A percentile compares a stretch with the other conserved stretches of the same genome.
Evolutionary conservation across 2,113 vertebrate genomes (phyloP).

Genomic region (Brachyhypopomus occidentalis): DNA sequence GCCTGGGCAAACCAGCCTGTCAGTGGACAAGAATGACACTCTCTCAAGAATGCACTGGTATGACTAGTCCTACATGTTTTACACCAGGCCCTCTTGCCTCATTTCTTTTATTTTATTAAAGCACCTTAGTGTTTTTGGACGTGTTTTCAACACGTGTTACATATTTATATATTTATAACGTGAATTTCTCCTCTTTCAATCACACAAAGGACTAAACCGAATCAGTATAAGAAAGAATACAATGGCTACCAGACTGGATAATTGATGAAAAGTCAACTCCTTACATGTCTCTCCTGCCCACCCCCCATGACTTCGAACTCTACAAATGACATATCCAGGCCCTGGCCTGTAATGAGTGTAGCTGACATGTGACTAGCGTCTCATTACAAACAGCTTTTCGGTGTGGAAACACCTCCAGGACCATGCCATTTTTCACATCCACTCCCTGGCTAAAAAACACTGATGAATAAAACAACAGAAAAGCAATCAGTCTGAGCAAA

Average conservation of each 20-base stretch:
- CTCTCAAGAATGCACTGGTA: constrained; percentile 37
- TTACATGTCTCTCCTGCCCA: constrained; percentile 18
- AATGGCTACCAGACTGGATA: constrained; percentile 37
- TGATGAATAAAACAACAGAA: constrained; percentile 72
- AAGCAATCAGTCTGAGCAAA: constrained; percentile 70
- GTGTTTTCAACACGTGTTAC: constrained; percentile 50
- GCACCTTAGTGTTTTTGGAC: constrained; percentile 40
- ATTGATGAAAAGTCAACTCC: constrained; percentile 60
- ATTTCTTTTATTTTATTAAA: constrained; percentile 35
- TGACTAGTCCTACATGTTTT: constrained; percentile 41
- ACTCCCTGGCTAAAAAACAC: constrained; percentile 60
- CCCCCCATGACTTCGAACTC: constrained; percentile 30
- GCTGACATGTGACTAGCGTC: constrained; percentile 52
- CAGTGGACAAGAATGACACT: constrained; percentile 38
- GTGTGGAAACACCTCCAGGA: constrained; percentile 49
- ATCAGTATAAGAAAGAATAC: constrained; percentile 36
- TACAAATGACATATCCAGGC: constrained; percentile 39
- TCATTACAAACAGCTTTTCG: constrained; percentile 51
- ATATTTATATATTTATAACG: constrained; percentile 24
- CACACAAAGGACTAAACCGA: constrained; percentile 48
- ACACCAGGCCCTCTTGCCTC: constrained; percentile 15
- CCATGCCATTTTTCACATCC: constrained; percentile 60
- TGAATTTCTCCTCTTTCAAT: constrained; percentile 44
- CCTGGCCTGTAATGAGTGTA: constrained; percentile 49
- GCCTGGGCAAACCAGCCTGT: not conserved